Evolutionary conservation across 2,797 vertebrate species (phyloP), one percentile per base, ranked within the genome.

Genomic region (Kryptopterus vitreolus): DNA sequence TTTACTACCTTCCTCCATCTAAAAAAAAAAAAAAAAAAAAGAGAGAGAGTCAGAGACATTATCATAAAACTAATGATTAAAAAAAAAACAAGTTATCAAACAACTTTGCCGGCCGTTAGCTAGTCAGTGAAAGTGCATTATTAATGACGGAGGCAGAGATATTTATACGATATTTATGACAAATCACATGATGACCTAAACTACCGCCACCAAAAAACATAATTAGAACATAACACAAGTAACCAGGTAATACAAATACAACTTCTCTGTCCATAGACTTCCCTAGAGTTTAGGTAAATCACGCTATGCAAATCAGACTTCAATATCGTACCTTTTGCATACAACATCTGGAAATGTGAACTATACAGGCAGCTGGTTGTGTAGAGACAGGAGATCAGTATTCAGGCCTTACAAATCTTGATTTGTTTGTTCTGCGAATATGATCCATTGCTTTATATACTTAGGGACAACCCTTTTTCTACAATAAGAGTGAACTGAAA

Each of bases 1-100:
- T 83, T 94, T 96, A 88, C 94, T 96, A 80, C 97, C 98, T 92
- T 98, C 97, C 81, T 95, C 92, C 80, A 95, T 92, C 98, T 99
- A 87, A 59, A 0, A 80, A 83, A 69, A 9, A 43, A 59, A 76
- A 22, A 65, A 3, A 66, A 29, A 65, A 66, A 24, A 31, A 50
- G 62, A 79, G 58, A 68, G 31, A 59, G 70, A 80, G 35, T 12
- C 24, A 0, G 61, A 86, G 16, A 31, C 11, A 31, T 6, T 3
- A 11, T 22, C 20, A 31, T 55, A 22, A 53, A 53, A 24, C 22
- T 35, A 74, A 24, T 74, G 35, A 71, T 26, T 31, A 58, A 1
- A 74, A 33, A 59, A 26, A 5, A 1, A 9, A 0, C 0, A 70
- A 58, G 58, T 13, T 38, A 38, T 15, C 16, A 29, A 46, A 46